Conservation (phyloP, 2,113 vertebrate genomes). For the Campylomormyrus numenius region DNA sequence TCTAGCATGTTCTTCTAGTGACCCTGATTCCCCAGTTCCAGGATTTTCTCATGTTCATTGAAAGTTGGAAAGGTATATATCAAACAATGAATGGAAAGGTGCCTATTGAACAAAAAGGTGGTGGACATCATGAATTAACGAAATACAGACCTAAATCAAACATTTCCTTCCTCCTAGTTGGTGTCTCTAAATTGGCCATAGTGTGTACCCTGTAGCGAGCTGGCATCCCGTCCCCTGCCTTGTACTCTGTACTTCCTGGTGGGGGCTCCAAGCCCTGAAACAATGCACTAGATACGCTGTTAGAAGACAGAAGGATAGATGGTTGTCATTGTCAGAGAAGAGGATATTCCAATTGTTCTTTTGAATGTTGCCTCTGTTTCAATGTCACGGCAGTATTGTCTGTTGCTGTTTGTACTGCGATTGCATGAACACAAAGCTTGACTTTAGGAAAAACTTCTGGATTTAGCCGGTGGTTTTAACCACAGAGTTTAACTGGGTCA, state of each 20-base stretch:
- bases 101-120: too few species aligned
- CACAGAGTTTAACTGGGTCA: background rate
- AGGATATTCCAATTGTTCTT: background rate
- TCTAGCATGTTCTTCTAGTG: too few species aligned
- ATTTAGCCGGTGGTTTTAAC: background rate
- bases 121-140: too few species aligned
- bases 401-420: background rate
- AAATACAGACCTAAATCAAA: too few species aligned
- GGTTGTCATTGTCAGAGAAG: background rate
- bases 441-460: background rate
- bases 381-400: background rate
- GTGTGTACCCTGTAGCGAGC: background rate
- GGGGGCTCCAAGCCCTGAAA: background rate
- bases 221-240: background rate
- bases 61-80: too few species aligned
- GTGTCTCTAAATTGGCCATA: too few species aligned
- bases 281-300: background rate
- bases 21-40: too few species aligned
- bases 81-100: too few species aligned
- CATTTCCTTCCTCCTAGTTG: too few species aligned
- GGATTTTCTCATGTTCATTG: too few species aligned
- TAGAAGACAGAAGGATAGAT: background rate
- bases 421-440: background rate
- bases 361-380: background rate
- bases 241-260: background rate